A percentile compares a stretch with the other conserved stretches of the same genome.
Evolutionary conservation across 2,797 vertebrate genomes (phyloP).

Genomic region (Borostomias antarcticus): DNA sequence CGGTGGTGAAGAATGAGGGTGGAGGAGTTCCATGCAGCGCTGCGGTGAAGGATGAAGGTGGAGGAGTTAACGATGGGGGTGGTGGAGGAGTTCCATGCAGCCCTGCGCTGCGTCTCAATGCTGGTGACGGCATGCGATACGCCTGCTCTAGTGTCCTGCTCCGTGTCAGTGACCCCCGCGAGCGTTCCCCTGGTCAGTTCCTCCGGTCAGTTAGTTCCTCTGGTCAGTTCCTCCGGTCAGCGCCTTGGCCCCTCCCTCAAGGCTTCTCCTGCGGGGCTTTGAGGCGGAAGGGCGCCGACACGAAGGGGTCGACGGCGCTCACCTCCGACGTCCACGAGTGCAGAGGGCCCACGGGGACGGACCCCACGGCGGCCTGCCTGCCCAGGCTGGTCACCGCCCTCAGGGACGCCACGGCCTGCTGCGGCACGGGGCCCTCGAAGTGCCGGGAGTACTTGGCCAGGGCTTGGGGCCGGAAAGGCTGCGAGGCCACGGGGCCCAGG

Average conservation of each 20-base stretch:
- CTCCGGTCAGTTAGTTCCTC: conserved; percentile 44
- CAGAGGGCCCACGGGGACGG: conserved; percentile 74
- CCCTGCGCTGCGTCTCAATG: conserved; percentile 59
- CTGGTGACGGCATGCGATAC: conserved; percentile 56
- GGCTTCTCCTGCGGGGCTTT: conserved; percentile 86
- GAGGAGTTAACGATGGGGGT: too few species aligned
- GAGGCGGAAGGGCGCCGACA: conserved; percentile 90
- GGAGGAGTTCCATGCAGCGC: too few species aligned
- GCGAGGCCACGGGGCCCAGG: conserved; percentile 66
- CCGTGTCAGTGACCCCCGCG: too few species aligned
- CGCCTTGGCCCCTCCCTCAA: conserved; percentile 51
- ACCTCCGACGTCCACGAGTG: conserved; percentile 74
- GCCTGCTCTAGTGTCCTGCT: conserved; percentile 50
- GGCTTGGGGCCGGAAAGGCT: conserved; percentile 87
- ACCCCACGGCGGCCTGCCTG: conserved; percentile 74
- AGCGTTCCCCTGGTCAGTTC: too few species aligned
- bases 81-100: conserved; percentile 55
- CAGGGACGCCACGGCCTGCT: conserved; percentile 60
- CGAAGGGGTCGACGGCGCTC: conserved; percentile 82
- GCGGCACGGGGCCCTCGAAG: conserved; percentile 76
- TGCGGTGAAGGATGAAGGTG: too few species aligned
- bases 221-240: conserved; percentile 6
- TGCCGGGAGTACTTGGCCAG: conserved; percentile 94
- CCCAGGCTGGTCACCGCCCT: conserved; percentile 66
- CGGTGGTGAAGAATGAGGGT: too few species aligned